Evolutionary conservation across 2,797 vertebrate genomes (phyloP), one percentile per base, ranked within the genome.

Genomic region (Pygocentrus nattereri): DNA sequence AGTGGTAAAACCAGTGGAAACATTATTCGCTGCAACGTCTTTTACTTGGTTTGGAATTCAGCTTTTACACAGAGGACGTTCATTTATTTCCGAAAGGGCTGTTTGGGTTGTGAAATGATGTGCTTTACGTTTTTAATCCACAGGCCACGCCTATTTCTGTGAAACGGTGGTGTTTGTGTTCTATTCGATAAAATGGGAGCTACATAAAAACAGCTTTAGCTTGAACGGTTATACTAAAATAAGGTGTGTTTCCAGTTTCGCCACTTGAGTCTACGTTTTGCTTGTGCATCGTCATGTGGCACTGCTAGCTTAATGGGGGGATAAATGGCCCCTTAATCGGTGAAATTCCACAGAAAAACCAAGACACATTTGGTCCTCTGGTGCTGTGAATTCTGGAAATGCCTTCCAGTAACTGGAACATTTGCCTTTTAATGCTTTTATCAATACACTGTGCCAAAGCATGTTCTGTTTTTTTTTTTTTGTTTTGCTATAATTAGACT

Each of bases 1-100:
- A 82, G 82, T 78, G 77, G 85, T 85, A 88, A n/a, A 87, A 87
- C 86, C 89, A 91, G 82, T 78, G 82, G 74, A 75, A 88, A 64
- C 5, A 49, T 59, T 58, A 15, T 27, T 19, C 34, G 52, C 74
- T 74, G 80, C 80, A 87, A 87, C 73, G 78, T 85, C 76, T 84
- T 59, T 76, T 56, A 30, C 6, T 50, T 25, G 50, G 5, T 58
- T 69, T 79, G 38, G 38, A 71, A 62, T 47, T 27, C 25, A 65
- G n/a, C 47, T 21, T 34, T 18, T 27, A 50, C 58, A 76, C 3
- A 19, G 21, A 49, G 4, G 59, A 47, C 19, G 13, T 44, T 75
- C 18, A 30, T 64, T 25, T 21, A 18, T 54, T 38, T 23, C 61
- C 30, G 76, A 67, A 23, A 8, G n/a, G 31, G 30, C 61, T 34